A percentile compares a stretch with the other conserved stretches of the same genome.
Conservation (phyloP, 2,888 invertebrate species). For the Drosophila kokeensis region DNA sequence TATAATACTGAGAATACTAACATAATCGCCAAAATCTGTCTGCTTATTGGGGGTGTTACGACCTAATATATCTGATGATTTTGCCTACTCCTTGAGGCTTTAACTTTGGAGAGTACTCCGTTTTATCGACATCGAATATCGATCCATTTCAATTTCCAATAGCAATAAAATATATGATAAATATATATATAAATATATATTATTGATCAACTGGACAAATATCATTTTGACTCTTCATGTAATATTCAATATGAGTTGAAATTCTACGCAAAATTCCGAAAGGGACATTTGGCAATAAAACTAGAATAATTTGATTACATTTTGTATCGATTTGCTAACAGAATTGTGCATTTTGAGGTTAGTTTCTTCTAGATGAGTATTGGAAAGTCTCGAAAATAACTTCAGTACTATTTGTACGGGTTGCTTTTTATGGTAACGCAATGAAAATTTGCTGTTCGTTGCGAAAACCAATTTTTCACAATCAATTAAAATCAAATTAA, state of each 20-base stretch:
- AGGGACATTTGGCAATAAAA: background rate
- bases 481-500: constrained; percentile 27
- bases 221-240: background rate
- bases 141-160: background rate
- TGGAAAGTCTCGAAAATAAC: background rate
- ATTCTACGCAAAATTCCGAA: background rate
- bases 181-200: background rate
- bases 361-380: background rate
- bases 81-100: no score
- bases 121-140: background rate
- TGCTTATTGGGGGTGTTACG: background rate
- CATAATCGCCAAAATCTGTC: constrained; percentile 12
- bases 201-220: background rate
- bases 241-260: background rate
- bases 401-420: background rate
- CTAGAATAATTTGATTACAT: background rate
- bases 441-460: background rate
- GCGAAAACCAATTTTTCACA: constrained; percentile 2
- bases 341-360: background rate
- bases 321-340: background rate
- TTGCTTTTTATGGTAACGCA: background rate
- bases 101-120: no score
- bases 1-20: constrained; percentile 16
- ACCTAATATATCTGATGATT: no score
- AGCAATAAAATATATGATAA: no score